Conservation (phyloP, 2,113 vertebrate genomes). For the Zapornia atra region DNA sequence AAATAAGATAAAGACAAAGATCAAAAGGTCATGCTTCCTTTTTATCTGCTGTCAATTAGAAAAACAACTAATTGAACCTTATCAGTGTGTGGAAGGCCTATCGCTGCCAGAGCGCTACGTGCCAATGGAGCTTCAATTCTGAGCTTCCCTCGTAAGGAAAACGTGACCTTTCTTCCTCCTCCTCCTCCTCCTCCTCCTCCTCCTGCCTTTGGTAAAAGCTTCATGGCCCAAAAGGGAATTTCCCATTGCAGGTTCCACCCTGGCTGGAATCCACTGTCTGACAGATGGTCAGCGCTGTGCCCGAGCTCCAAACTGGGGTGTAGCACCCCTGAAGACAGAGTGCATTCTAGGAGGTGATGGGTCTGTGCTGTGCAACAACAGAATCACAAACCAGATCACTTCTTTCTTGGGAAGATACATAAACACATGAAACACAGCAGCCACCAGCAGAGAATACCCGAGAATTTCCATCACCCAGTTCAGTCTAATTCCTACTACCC, state of each 20-base stretch:
- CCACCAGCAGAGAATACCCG: not conserved
- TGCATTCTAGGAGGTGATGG: constrained; percentile 29
- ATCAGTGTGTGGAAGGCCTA: not conserved
- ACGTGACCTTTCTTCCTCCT: not conserved
- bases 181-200: not conserved
- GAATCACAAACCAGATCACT: not conserved
- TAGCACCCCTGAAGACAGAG: constrained; percentile 9
- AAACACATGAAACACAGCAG: not conserved
- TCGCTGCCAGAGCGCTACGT: not conserved
- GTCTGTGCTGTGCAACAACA: not conserved
- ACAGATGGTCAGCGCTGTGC: not conserved
- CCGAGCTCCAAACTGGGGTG: not conserved
- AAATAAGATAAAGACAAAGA: not conserved
- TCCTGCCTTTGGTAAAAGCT: not conserved
- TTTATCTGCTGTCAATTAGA: not conserved
- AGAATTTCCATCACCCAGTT: not conserved
- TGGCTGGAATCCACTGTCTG: not conserved
- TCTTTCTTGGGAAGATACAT: not conserved
- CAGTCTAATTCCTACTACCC: not conserved
- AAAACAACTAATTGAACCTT: not conserved
- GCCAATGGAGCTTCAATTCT: not conserved
- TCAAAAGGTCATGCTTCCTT: constrained; percentile 19
- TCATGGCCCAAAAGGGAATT: not conserved
- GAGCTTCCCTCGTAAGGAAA: constrained; percentile 5
- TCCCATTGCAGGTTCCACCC: constrained; percentile 25